phyloP scores from a whole-genome alignment of 1,140 invertebrate genomes.

The Ceratina australensis region DNA sequence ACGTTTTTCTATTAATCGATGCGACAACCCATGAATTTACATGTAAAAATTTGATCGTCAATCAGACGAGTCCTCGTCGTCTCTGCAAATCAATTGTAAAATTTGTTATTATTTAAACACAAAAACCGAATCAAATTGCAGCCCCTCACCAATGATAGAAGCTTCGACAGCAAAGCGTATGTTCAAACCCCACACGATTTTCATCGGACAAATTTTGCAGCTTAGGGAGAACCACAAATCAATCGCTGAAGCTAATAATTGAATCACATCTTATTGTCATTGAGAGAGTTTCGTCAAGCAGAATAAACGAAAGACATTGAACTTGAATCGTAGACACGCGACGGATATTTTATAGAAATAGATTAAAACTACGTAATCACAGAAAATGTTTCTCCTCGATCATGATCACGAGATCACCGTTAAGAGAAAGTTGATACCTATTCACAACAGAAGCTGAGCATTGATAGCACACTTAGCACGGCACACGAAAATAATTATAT shows the following conservation, averaged over 20 bases:
- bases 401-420: background rate
- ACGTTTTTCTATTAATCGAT: background rate
- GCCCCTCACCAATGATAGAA: conserved; percentile 51
- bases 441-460: conserved; percentile 34
- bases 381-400: conserved; percentile 21
- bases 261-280: conserved; percentile 19
- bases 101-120: conserved; percentile 44
- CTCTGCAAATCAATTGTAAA: conserved; percentile 63
- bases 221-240: conserved; percentile 2
- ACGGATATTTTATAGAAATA: conserved; percentile 15
- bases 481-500: conserved; percentile 67
- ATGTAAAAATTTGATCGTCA: conserved; percentile 42
- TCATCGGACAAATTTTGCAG: background rate
- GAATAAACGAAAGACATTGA: background rate
- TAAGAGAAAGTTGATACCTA: conserved; percentile 38
- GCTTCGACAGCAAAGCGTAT: conserved; percentile 49
- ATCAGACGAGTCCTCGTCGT: conserved; percentile 65
- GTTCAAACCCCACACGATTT: conserved; percentile 4
- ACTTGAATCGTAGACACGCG: conserved; percentile 5
- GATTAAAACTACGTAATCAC: conserved; percentile 25
- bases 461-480: conserved; percentile 46
- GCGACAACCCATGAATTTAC: conserved; percentile 31
- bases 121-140: conserved; percentile 7
- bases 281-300: background rate
- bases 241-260: conserved; percentile 5